These are phyloP conservation scores for Reinhardtius hippoglossoides DNA, from an alignment of 2,113 vertebrate genomes.

Conservation along the genomic window DNA sequence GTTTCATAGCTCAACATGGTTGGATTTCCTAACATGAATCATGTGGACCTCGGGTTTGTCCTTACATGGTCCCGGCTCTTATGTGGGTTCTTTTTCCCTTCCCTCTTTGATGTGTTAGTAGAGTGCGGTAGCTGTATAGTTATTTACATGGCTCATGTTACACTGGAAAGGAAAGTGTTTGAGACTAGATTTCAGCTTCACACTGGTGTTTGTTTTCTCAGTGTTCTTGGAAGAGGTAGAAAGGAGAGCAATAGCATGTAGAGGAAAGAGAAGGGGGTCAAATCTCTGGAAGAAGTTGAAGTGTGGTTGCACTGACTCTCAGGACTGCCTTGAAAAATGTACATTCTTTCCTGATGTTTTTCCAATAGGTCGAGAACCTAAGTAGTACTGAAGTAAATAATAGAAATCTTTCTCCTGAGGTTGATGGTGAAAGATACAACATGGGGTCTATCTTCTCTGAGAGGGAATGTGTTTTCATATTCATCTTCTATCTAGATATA, in stretches of 20 bases:
- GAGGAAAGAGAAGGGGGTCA: slow-evolving; percentile 1
- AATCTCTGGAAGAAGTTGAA: slow-evolving; percentile 11
- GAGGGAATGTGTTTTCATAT: too few relatives aligned
- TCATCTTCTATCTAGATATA: too few relatives aligned
- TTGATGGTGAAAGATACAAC: too few relatives aligned
- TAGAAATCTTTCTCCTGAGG: too few relatives aligned
- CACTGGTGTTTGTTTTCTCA: slow-evolving; percentile 37
- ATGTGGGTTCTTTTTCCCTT: slow-evolving; percentile 10
- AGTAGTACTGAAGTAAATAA: too few relatives aligned
- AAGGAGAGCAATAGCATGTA: not conserved
- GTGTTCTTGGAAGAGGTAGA: slow-evolving; percentile 43
- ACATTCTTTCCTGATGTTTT: not conserved
- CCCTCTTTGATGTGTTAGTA: slow-evolving; percentile 39
- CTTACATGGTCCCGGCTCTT: slow-evolving; percentile 33
- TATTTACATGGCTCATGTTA: slow-evolving; percentile 26
- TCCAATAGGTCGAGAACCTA: not conserved
- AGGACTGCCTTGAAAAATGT: not conserved
- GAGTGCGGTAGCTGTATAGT: slow-evolving; percentile 13
- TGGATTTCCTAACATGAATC: slow-evolving; percentile 36
- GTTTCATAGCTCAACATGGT: slow-evolving; percentile 32
- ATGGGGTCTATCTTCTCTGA: too few relatives aligned
- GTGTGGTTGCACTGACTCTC: slow-evolving; percentile 2
- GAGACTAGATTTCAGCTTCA: slow-evolving; percentile 35
- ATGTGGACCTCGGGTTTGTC: slow-evolving; percentile 37
- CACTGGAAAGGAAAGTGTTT: slow-evolving; percentile 21